A percentile compares a stretch with the other conserved stretches of the same genome.
These are phyloP conservation scores for Tamias sibiricus DNA, from an alignment of 2,113 vertebrate genomes.

Conservation along the genomic window DNA sequence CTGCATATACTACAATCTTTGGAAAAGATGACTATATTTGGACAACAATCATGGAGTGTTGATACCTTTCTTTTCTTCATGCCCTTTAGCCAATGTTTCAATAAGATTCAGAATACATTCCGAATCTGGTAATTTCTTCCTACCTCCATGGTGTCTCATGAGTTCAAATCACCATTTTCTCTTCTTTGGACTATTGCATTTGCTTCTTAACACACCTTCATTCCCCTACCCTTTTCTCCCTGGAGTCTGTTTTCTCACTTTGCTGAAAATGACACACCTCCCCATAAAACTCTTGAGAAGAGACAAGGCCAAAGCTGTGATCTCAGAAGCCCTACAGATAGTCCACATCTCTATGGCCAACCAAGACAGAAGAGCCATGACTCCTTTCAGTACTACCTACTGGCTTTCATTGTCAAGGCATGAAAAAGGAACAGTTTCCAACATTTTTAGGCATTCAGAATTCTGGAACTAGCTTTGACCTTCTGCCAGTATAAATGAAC, in stretches of 20 bases:
- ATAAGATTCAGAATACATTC: not conserved
- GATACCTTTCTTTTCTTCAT: not conserved
- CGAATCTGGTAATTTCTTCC: not conserved
- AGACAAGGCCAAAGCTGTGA: not conserved
- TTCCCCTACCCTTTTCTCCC: not conserved
- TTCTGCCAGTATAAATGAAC: slow-evolving; percentile 70
- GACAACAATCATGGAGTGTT: not conserved
- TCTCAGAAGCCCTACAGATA: not conserved
- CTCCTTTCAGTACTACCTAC: not conserved
- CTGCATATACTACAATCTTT: not conserved
- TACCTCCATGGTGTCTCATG: not conserved
- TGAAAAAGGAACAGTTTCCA: not conserved
- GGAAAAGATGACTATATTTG: not conserved
- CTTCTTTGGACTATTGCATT: not conserved
- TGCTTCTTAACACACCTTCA: not conserved
- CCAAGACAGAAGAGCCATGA: not conserved
- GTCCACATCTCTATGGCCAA: not conserved
- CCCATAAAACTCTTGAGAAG: not conserved
- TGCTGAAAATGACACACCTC: not conserved
- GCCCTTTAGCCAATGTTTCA: not conserved
- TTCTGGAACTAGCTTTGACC: slow-evolving; percentile 46
- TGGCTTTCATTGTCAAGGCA: not conserved
- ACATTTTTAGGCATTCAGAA: slow-evolving; percentile 45
- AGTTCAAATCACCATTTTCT: not conserved
- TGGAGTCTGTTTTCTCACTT: not conserved